Percentiles rank a stretch among this genome's conserved stretches.
Conservation (phyloP, 2,888 invertebrate genomes). For the Chromoteleia sp. region DNA sequence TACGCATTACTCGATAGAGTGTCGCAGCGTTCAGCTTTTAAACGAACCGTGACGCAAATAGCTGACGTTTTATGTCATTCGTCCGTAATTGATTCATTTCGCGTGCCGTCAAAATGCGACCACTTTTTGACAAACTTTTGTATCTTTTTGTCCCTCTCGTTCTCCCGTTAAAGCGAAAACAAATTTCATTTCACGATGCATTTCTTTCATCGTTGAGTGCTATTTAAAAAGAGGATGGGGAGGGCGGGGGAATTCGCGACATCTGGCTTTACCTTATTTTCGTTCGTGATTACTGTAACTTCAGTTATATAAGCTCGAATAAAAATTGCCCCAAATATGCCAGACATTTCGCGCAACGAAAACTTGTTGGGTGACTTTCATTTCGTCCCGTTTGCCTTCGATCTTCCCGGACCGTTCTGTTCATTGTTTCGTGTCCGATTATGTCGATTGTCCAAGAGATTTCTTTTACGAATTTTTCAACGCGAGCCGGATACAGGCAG, state of each 20-base stretch:
- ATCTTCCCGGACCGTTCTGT: slow-evolving; percentile 3
- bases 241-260: not conserved
- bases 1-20: slow-evolving; percentile 8
- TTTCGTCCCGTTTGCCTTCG: slow-evolving; percentile 13
- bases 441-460: too few species aligned
- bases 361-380: slow-evolving; percentile 30
- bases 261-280: not conserved
- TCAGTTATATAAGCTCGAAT: slow-evolving; percentile 33
- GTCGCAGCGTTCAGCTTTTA: slow-evolving; percentile 18
- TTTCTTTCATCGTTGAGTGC: too few species aligned
- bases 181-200: too few species aligned
- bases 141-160: too few species aligned
- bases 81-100: too few species aligned
- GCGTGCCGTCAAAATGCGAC: too few species aligned
- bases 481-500: too few species aligned
- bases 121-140: not conserved
- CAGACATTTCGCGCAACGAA: slow-evolving; percentile 19
- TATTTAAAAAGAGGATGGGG: not conserved
- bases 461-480: too few species aligned
- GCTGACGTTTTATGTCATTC: not conserved
- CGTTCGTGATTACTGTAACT: not conserved
- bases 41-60: slow-evolving; percentile 22
- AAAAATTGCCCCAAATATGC: slow-evolving; percentile 45
- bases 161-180: too few species aligned
- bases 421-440: not conserved